Percentiles rank a stretch among this genome's conserved stretches.
phyloP scores from a whole-genome alignment of 2,888 invertebrate genomes.

The Drosophila pseudotakahashii region DNA sequence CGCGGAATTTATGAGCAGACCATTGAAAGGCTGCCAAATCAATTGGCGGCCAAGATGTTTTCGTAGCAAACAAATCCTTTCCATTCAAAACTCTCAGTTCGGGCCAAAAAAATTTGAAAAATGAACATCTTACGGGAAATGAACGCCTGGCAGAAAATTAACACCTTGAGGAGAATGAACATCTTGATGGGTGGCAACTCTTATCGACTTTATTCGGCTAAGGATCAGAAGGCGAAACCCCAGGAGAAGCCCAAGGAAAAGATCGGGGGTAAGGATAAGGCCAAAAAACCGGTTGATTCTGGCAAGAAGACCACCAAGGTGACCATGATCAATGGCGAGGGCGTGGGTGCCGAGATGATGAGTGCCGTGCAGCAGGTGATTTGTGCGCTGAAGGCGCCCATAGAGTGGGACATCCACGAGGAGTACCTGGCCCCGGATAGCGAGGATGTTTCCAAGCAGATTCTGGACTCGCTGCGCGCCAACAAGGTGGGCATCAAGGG shows the following conservation, averaged over 20 bases:
- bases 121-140: too few species aligned
- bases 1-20: conserved; percentile 35
- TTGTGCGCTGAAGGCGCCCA: conserved; percentile 92
- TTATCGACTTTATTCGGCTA: conserved; percentile 9
- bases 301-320: conserved; percentile 83
- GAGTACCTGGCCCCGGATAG: conserved; percentile 92
- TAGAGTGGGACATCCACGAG: conserved; percentile 96
- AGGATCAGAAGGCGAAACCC: conserved; percentile 14
- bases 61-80: conserved; percentile 21
- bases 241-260: conserved; percentile 5
- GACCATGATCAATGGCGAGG: conserved; percentile 98
- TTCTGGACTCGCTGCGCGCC: conserved; percentile 90
- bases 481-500: conserved; percentile 92
- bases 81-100: conserved; percentile 1
- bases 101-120: conserved; percentile 40
- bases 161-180: conserved; percentile 20
- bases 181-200: neutral
- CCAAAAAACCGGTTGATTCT: neutral
- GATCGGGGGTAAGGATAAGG: neutral
- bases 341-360: conserved; percentile 97
- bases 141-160: conserved; percentile 44
- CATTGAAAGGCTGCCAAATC: conserved; percentile 47
- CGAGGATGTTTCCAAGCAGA: conserved; percentile 91
- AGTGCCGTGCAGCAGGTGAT: conserved; percentile 94
- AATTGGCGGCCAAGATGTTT: conserved; percentile 26